phyloP scores from a whole-genome alignment of 1,140 invertebrate species.

The Tribolium madens region DNA sequence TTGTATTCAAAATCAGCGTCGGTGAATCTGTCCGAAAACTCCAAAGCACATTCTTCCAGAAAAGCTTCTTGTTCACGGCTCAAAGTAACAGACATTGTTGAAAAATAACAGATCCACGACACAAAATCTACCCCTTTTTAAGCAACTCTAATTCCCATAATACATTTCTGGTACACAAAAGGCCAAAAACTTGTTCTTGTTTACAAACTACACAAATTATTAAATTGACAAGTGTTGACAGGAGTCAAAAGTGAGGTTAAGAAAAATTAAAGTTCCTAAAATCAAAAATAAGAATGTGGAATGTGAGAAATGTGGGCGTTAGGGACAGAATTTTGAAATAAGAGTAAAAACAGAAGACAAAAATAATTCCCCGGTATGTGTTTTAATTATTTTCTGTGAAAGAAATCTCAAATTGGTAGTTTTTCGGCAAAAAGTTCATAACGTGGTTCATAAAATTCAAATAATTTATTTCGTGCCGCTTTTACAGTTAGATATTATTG shows the following conservation, averaged over 20 bases:
- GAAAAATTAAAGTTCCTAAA: conserved; percentile 16
- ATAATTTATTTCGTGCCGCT: neutral
- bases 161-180: no score
- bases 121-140: no score
- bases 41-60: conserved; percentile 60
- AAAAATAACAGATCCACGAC: neutral
- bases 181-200: no score
- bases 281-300: conserved; percentile 15
- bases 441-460: neutral
- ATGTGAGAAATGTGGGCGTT: conserved; percentile 6
- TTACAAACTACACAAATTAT: neutral
- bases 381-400: neutral
- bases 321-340: conserved; percentile 18
- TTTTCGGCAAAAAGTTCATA: neutral
- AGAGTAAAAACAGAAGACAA: neutral
- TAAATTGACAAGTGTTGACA: neutral
- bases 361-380: neutral
- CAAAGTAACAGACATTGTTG: conserved; percentile 35
- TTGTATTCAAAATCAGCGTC: conserved; percentile 60
- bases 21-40: conserved; percentile 62
- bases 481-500: conserved; percentile 3
- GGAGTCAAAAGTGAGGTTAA: neutral
- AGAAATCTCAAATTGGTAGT: neutral
- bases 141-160: no score
- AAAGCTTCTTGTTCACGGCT: conserved; percentile 59